These are phyloP conservation scores for Noctilio leporinus DNA, from an alignment of 2,113 vertebrate species.

Conservation along the genomic window DNA sequence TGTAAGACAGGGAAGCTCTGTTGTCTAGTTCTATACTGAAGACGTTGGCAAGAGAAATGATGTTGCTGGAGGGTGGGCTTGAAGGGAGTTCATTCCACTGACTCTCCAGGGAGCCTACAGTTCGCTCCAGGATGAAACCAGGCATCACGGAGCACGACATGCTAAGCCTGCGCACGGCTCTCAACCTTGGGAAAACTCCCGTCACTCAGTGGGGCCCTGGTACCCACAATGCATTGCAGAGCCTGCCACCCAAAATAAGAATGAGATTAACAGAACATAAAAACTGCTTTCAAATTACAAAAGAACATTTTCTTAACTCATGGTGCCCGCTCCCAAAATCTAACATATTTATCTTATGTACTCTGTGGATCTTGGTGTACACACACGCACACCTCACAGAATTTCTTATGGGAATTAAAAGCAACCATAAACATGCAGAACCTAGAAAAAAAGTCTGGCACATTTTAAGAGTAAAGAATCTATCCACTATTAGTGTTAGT, in stretches of 20 bases:
- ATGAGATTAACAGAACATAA: background rate
- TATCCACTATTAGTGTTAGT: background rate
- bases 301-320: background rate
- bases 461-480: slow-evolving; percentile 14
- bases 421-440: background rate
- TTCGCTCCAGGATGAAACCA: background rate
- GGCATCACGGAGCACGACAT: background rate
- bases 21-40: background rate
- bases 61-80: background rate
- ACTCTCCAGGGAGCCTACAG: no score
- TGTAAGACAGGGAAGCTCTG: background rate
- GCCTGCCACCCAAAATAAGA: background rate
- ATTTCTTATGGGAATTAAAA: background rate
- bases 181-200: no score
- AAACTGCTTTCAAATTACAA: background rate
- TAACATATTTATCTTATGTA: background rate
- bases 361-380: background rate
- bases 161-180: no score
- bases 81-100: background rate
- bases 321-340: background rate
- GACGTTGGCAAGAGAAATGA: background rate
- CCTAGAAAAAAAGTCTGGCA: background rate
- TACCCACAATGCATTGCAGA: background rate
- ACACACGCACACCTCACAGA: background rate
- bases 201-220: background rate